Percentiles rank a stretch among this genome's conserved stretches.
Conservation (phyloP, 1,140 invertebrate species). For the Diabrotica virgifera region DNA sequence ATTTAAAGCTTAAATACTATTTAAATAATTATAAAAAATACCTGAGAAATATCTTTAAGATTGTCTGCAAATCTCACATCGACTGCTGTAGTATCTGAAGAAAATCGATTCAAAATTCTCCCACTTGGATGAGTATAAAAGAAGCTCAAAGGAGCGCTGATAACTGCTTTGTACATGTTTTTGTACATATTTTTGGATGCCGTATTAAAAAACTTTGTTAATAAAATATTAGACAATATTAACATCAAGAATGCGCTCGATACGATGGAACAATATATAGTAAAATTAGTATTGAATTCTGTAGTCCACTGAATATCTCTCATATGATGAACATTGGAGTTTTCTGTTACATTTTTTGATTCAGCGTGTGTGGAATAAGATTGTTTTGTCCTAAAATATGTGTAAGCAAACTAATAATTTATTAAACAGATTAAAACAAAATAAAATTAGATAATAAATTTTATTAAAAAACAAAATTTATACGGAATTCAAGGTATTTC, state of each 20-base stretch:
- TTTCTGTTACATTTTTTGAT: no score
- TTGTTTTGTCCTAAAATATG: no score
- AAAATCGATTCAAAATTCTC: slow-evolving; percentile 8
- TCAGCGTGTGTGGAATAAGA: no score
- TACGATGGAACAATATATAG: not conserved
- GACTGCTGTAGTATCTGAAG: slow-evolving; percentile 51
- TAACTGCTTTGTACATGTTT: not conserved
- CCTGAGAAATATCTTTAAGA: no score
- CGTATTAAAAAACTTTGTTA: not conserved
- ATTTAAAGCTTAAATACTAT: no score
- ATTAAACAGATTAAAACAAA: no score
- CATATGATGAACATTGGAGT: no score
- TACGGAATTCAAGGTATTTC: no score
- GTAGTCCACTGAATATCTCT: not conserved
- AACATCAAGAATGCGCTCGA: not conserved
- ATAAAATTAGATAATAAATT: no score
- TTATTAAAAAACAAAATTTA: no score
- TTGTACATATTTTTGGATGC: not conserved
- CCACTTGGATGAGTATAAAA: slow-evolving; percentile 7
- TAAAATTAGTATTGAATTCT: not conserved
- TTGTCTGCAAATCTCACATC: slow-evolving; percentile 36
- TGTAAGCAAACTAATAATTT: no score
- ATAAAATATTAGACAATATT: not conserved
- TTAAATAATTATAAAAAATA: no score
- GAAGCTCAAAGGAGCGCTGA: slow-evolving; percentile 1